phyloP scores from a whole-genome alignment of 2,113 vertebrate genomes.

The Platycercus adscitus region DNA sequence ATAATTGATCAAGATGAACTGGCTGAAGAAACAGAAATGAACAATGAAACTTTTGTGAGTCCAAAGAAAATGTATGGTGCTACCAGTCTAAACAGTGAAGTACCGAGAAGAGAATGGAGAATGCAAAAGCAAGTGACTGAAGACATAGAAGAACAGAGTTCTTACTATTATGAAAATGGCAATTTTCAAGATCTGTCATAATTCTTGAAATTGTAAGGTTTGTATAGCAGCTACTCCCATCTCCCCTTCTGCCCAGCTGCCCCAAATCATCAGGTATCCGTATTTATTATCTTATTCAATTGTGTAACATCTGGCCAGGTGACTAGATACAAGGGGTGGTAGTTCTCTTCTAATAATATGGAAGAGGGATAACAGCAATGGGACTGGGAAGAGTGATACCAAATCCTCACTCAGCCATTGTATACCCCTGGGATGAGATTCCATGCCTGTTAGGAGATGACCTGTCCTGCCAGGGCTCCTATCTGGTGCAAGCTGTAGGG shows the following conservation, averaged over 20 bases:
- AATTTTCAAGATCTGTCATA: conserved; percentile 82
- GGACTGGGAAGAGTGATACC: background rate
- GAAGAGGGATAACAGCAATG: background rate
- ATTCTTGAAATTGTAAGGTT: conserved; percentile 33
- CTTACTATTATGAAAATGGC: conserved; percentile 82
- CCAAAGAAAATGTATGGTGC: conserved; percentile 89
- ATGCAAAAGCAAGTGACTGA: conserved; percentile 77
- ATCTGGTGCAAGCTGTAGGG: background rate
- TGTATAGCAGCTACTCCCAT: background rate
- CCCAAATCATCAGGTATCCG: conserved; percentile 15
- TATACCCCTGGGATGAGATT: background rate
- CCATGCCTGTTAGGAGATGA: background rate
- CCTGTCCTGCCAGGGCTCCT: background rate
- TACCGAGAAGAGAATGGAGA: conserved; percentile 79
- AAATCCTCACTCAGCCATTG: background rate
- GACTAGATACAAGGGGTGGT: background rate
- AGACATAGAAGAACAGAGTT: conserved; percentile 77
- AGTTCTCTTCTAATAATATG: background rate
- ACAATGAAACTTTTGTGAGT: conserved; percentile 75
- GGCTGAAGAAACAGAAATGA: conserved; percentile 89
- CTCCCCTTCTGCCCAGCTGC: background rate
- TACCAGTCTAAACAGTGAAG: conserved; percentile 78
- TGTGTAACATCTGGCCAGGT: background rate
- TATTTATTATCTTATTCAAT: conserved; percentile 40
- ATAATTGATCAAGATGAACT: conserved; percentile 93